These are phyloP conservation scores for Pachyuromys duprasi DNA, from an alignment of 2,797 vertebrate genomes.

Conservation along the genomic window DNA sequence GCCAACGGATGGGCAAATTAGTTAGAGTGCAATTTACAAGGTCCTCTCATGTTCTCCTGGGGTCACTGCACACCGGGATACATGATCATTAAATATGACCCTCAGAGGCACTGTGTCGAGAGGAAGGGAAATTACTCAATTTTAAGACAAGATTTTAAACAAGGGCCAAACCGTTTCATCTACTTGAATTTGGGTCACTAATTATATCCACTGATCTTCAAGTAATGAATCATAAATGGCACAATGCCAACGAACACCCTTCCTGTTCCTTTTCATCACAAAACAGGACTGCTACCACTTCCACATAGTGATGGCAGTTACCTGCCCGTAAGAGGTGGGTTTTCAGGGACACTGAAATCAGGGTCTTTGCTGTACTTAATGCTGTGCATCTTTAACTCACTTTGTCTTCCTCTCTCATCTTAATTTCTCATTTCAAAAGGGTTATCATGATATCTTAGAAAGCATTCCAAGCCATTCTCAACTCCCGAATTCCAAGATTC, in stretches of 20 bases:
- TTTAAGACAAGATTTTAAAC: constrained; percentile 83
- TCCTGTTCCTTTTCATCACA: constrained; percentile 68
- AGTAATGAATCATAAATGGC: constrained; percentile 81
- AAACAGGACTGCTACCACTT: constrained; percentile 64
- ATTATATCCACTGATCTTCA: constrained; percentile 77
- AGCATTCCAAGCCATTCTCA: neutral
- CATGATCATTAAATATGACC: constrained; percentile 81
- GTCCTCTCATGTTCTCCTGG: constrained; percentile 48
- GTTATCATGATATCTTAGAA: neutral
- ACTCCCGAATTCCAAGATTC: neutral
- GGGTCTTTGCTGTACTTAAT: neutral
- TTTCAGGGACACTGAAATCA: neutral
- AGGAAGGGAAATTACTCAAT: constrained; percentile 78
- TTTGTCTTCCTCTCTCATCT: neutral
- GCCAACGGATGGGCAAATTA: constrained; percentile 57
- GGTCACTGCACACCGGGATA: constrained; percentile 71
- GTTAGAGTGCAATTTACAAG: constrained; percentile 66
- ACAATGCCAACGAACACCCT: constrained; percentile 51
- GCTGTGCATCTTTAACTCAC: neutral
- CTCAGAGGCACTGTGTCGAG: constrained; percentile 60
- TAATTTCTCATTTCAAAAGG: neutral
- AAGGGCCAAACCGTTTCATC: constrained; percentile 75
- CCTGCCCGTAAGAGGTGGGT: neutral
- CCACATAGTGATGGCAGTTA: constrained; percentile 62
- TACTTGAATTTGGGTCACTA: constrained; percentile 80